Base-by-base conservation (phyloP, 2,888 invertebrate genomes). In the Sarcophaga carnaria region DNA sequence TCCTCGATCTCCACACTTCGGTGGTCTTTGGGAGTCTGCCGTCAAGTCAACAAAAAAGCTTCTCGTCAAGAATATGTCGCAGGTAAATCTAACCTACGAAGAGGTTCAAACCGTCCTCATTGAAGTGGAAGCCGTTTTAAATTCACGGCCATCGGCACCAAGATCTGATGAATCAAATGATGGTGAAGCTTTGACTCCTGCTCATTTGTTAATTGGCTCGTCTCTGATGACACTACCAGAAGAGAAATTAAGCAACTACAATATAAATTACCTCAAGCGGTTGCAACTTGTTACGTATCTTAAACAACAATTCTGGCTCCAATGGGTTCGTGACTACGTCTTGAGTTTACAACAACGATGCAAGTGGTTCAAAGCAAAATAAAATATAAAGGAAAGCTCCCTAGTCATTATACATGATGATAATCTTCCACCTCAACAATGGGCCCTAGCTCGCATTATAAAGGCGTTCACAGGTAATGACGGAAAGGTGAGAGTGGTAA, bases 121-220 rank as follows among this genome's bases (percentile, higher is more conserved):
- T 12, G 87, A 89, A 87, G 80, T 88, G 2, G 89, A 89, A 78
- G 87, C 88, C 3, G 85, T 88, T 54, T 72, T 90, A n/a, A 90
- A 89, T 74, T 89, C 90, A 17, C 82, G 89, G 4, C 89, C 89
- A 2, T 45, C 89, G 17, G 14, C 49, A 49, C 49, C 14, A 11
- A 49, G 49, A 49, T 49, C 49, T 49, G 49, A 49, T 49, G 49
- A 49, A 14, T 14, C 49, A 4, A 49, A 49, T 14, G 49, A 49
- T 49, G 49, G 49, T 14, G 49, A 49, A 2, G 49, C 49, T 14
- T 49, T 49, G 14, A 49, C 49, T 1, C 49, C 49, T 49, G 49
- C 12, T 12, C 12, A 49, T 49, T 49, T 49, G 14, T 14, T 49
- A 49, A 49, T 49, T 49, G 49, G 49, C 49, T 49, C 49, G 4